Base-by-base conservation (phyloP, 2,888 invertebrate genomes). In the Acrobasis suavella region DNA sequence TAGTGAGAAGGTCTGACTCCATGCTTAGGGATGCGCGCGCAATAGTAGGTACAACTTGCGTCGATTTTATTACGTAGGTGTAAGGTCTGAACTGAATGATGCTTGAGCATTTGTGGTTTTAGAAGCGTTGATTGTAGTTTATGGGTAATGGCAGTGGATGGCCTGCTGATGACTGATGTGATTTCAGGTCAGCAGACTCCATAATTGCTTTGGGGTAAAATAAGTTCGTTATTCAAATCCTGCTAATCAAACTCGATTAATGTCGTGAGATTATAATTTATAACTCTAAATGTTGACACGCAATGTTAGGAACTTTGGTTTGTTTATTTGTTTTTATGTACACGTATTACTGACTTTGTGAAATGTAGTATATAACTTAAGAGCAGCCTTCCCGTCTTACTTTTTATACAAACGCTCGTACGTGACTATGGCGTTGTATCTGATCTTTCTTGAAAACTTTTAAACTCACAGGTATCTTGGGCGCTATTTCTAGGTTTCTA, bases 61-160 rank as follows among this genome's bases (percentile, higher is more conserved):
- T 83, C 85, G 85, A 86, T 86, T 86, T 83, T 88, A 89, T 88
- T 86, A 84, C 83, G 83, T 88, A 88, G 87, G 87, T 88, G 86
- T 88, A 85, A 86, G 81, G 82, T 55, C 81, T 82, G 77, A 83
- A 77, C 81, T 82, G 77, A 83, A 77, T 72, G 69, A 71, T 67
- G 66, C 65, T 72, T 67, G 71, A 72, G 68, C 70, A 69, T 78
- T 83, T 73, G 66, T 69, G 71, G 74, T 66, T 65, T 65, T 62
- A 69, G 74, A 73, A 73, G 70, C 76, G 75, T 74, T 75, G 70
- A 68, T 72, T 84, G 77, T 81, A 82, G 84, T 84, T 85, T 84
- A 82, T 82, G 74, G 78, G 65, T 77, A 68, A 75, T 77, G 73
- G 74, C 64, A 62, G 64, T 62, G 62, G 66, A 68, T 71, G 66